Evolutionary conservation across 2,888 invertebrate genomes (phyloP).

Genomic region (Ormyrus rosae): DNA sequence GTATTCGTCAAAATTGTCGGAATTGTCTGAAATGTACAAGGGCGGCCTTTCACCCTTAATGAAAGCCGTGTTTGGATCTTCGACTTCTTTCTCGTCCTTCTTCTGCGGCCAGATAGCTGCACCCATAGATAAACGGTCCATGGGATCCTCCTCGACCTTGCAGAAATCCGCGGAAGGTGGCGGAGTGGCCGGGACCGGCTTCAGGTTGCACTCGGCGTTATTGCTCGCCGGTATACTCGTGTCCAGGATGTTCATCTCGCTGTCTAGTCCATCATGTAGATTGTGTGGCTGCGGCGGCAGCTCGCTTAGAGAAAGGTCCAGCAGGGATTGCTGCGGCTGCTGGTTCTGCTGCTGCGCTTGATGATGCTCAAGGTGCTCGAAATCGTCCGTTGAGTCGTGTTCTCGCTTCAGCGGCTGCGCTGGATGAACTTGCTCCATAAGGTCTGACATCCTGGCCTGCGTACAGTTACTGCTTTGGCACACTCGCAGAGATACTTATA

Average conservation of each 20-base stretch:
- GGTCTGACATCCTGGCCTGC: slow-evolving; percentile 49
- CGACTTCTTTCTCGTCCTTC: slow-evolving; percentile 56
- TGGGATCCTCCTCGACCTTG: slow-evolving; percentile 60
- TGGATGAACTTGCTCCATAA: slow-evolving; percentile 60
- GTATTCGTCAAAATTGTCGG: too few relatives aligned
- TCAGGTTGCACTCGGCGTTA: slow-evolving; percentile 54
- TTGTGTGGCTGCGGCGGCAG: slow-evolving; percentile 12
- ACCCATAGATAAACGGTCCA: slow-evolving; percentile 16
- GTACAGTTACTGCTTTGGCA: too few relatives aligned
- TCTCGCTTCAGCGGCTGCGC: slow-evolving; percentile 77
- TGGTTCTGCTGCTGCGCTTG: slow-evolving; percentile 67
- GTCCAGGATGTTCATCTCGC: slow-evolving; percentile 61
- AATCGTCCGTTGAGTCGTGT: slow-evolving; percentile 85
- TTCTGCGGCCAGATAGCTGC: slow-evolving; percentile 24
- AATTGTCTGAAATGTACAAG: too few relatives aligned
- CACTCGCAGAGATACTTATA: too few relatives aligned
- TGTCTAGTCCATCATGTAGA: slow-evolving; percentile 43
- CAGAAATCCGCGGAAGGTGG: slow-evolving; percentile 69
- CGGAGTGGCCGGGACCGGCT: slow-evolving; percentile 68
- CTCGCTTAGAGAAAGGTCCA: slow-evolving; percentile 48
- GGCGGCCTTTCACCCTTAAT: slow-evolving; percentile 6
- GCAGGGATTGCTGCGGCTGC: slow-evolving; percentile 53
- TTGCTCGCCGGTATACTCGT: slow-evolving; percentile 60
- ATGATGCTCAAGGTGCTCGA: slow-evolving; percentile 82
- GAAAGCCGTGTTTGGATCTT: slow-evolving; percentile 15